Percentiles rank a stretch among this genome's conserved stretches.
phyloP scores from a whole-genome alignment of 2,113 vertebrate genomes.

The Spilogale gracilis region DNA sequence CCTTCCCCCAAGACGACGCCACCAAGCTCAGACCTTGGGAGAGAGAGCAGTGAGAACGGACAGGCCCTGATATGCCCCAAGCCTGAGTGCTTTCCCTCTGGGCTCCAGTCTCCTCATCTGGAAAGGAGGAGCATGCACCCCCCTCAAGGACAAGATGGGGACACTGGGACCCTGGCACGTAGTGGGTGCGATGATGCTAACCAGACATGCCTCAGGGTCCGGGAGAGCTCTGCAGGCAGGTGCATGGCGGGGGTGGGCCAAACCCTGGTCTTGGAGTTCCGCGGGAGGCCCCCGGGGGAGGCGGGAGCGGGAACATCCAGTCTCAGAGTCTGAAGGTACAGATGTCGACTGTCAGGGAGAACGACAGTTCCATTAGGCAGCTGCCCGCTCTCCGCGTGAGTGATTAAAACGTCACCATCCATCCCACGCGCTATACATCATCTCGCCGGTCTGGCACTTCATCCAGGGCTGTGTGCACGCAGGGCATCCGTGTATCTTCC shows the following conservation, averaged over 20 bases:
- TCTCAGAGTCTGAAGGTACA: not conserved
- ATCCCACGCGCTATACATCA: fast-evolving
- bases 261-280: not conserved
- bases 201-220: not conserved
- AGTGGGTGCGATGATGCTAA: not conserved
- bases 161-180: not conserved
- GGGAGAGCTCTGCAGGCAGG: not conserved
- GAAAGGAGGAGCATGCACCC: not conserved
- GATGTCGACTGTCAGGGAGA: conserved; percentile 52
- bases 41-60: not conserved
- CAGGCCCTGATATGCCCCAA: not conserved
- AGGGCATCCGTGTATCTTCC: fast-evolving
- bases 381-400: conserved; percentile 10
- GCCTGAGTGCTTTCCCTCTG: not conserved
- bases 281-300: fast-evolving
- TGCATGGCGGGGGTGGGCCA: not conserved
- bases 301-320: not conserved
- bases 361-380: conserved; percentile 68
- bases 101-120: not conserved
- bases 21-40: not conserved
- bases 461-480: not conserved
- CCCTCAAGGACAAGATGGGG: fast-evolving
- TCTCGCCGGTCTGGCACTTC: not conserved
- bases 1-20: not conserved
- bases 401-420: conserved; percentile 60